These are phyloP conservation scores for Dipus sagitta DNA, from an alignment of 2,797 vertebrate species.

Conservation along the genomic window DNA sequence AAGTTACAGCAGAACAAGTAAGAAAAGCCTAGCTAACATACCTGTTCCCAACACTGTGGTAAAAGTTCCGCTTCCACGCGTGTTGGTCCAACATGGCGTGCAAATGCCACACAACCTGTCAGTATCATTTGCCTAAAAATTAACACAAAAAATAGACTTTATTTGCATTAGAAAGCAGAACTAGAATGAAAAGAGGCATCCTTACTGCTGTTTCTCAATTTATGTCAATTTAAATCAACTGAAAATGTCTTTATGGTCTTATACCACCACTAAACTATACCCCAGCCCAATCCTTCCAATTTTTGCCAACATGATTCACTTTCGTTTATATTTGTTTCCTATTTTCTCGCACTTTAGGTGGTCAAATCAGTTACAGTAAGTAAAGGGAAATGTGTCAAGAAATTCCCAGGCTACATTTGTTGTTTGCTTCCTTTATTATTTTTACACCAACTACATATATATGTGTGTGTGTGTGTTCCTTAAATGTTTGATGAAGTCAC, in stretches of 20 bases:
- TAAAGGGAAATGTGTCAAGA: constrained; percentile 33
- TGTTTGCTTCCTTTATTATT: background rate
- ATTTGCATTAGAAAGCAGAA: background rate
- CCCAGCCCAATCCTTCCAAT: background rate
- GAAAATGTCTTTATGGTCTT: background rate
- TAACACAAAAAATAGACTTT: background rate
- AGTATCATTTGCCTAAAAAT: constrained; percentile 97
- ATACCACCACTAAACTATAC: background rate
- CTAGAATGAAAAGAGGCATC: background rate
- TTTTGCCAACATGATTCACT: background rate
- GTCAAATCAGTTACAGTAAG: constrained; percentile 13
- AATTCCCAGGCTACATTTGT: background rate
- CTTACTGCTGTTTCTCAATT: constrained; percentile 24
- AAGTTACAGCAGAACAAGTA: background rate
- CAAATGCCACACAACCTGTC: constrained; percentile 98
- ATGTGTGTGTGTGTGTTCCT: background rate
- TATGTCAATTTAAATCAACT: background rate
- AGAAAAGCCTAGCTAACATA: constrained; percentile 82
- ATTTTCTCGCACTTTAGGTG: background rate
- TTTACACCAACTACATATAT: background rate
- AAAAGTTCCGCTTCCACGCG: constrained; percentile 99
- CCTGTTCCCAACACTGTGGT: constrained; percentile 99
- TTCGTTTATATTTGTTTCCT: background rate
- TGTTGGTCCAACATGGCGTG: constrained; percentile 97
- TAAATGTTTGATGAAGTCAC: background rate